Percentiles rank a stretch among this genome's conserved stretches.
phyloP scores from a whole-genome alignment of 2,888 invertebrate genomes.

The Leptopterna dolabrata region DNA sequence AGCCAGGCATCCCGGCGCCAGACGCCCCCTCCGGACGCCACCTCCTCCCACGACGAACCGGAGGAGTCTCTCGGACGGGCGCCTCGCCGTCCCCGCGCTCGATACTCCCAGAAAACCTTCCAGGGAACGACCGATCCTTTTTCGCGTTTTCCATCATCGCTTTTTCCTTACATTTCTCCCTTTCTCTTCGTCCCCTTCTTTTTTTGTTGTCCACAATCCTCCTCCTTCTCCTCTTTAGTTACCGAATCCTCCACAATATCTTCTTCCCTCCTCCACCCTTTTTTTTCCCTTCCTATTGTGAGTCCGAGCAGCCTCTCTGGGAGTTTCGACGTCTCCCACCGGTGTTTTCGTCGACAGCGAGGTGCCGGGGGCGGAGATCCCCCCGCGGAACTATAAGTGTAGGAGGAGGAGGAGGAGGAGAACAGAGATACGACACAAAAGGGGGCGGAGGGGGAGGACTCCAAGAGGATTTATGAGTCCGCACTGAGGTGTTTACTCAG shows the following conservation, averaged over 20 bases:
- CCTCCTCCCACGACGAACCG: background rate
- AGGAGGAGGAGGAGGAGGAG: background rate
- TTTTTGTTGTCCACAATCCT: too few species aligned
- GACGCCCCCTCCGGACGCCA: background rate
- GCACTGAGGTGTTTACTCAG: conserved; percentile 36
- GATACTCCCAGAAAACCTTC: conserved; percentile 22
- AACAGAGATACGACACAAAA: background rate
- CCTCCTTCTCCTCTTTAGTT: background rate
- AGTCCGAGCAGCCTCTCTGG: background rate
- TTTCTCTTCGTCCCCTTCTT: background rate
- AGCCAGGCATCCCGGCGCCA: conserved; percentile 48
- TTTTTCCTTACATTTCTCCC: background rate
- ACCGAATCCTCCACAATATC: background rate
- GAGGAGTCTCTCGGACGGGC: conserved; percentile 37
- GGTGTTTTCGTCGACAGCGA: background rate
- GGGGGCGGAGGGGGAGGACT: background rate
- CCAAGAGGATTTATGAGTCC: conserved; percentile 27
- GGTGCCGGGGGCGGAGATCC: background rate
- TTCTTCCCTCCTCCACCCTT: background rate
- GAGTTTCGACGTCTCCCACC: background rate
- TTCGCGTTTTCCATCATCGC: background rate
- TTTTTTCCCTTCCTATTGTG: background rate
- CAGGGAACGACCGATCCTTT: background rate
- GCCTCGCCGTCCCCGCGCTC: conserved; percentile 25
- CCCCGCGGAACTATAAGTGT: background rate